phyloP scores from a whole-genome alignment of 2,888 invertebrate species.

The Gastrophysa polygoni region DNA sequence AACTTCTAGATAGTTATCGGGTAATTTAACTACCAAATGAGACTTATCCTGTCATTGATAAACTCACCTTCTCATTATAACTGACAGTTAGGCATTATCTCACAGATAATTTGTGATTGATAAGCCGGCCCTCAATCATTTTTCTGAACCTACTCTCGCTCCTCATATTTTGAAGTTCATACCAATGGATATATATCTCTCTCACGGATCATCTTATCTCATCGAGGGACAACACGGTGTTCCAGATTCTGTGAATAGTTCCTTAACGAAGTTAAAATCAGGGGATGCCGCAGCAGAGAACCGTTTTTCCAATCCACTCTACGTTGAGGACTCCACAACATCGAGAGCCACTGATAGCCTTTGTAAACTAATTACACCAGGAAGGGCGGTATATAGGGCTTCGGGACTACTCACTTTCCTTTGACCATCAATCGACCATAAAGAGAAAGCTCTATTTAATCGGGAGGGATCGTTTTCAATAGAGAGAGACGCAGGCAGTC shows the following conservation, averaged over 20 bases:
- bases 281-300: neutral
- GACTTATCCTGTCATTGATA: too few species aligned
- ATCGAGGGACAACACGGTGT: neutral
- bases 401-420: neutral
- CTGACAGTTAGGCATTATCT: too few species aligned
- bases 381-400: neutral
- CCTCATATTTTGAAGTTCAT: too few species aligned
- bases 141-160: too few species aligned
- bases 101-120: too few species aligned
- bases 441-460: neutral
- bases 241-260: neutral
- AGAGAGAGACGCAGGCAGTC: neutral
- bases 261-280: neutral
- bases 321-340: too few species aligned
- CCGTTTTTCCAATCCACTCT: neutral
- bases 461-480: neutral
- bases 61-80: too few species aligned
- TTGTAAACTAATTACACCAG: slow-evolving; percentile 11
- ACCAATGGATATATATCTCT: too few species aligned
- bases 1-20: too few species aligned
- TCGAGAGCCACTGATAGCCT: slow-evolving; percentile 1
- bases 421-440: slow-evolving; percentile 9
- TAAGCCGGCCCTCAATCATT: too few species aligned
- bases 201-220: too few species aligned
- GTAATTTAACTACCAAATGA: too few species aligned